These are phyloP conservation scores for Formica aserva DNA, from an alignment of 2,888 invertebrate genomes.

Conservation along the genomic window DNA sequence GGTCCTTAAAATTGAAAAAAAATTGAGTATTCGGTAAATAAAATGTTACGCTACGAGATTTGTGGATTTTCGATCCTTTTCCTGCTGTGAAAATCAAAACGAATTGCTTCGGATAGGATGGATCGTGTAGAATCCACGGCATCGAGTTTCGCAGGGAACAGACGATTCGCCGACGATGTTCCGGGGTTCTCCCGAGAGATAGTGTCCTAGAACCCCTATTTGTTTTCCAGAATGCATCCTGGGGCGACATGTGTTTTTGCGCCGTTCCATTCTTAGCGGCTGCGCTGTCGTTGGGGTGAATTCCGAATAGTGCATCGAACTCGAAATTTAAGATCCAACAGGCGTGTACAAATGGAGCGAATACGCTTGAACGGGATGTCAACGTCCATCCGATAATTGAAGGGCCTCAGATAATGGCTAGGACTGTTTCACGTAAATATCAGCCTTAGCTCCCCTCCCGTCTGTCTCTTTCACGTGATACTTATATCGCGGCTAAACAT, in stretches of 20 bases:
- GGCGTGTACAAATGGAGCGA: constrained; percentile 9
- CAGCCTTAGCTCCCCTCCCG: constrained; percentile 31
- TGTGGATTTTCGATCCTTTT: background rate
- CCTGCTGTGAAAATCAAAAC: constrained; percentile 30
- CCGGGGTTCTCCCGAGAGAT: constrained; percentile 4
- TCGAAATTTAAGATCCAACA: background rate
- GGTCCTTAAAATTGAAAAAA: background rate
- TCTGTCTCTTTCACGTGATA: constrained; percentile 14
- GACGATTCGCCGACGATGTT: constrained; percentile 13
- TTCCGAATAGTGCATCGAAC: constrained; percentile 17
- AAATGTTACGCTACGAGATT: constrained; percentile 3
- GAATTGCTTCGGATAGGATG: constrained; percentile 1
- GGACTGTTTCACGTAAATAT: constrained; percentile 53
- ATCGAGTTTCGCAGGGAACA: constrained; percentile 30
- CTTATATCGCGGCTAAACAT: constrained; percentile 32
- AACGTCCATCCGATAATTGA: constrained; percentile 60
- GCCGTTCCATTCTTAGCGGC: constrained; percentile 44
- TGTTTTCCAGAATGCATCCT: constrained; percentile 57
- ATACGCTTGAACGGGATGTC: constrained; percentile 45
- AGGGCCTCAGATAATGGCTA: constrained; percentile 31
- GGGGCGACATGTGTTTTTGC: constrained; percentile 62
- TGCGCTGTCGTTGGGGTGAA: background rate
- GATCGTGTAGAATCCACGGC: constrained; percentile 18
- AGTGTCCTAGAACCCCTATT: constrained; percentile 58
- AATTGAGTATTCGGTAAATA: constrained; percentile 10